Percentiles rank a stretch among this genome's conserved stretches.
phyloP scores from a whole-genome alignment of 2,888 invertebrate species.

The Lathronympha strigana region DNA sequence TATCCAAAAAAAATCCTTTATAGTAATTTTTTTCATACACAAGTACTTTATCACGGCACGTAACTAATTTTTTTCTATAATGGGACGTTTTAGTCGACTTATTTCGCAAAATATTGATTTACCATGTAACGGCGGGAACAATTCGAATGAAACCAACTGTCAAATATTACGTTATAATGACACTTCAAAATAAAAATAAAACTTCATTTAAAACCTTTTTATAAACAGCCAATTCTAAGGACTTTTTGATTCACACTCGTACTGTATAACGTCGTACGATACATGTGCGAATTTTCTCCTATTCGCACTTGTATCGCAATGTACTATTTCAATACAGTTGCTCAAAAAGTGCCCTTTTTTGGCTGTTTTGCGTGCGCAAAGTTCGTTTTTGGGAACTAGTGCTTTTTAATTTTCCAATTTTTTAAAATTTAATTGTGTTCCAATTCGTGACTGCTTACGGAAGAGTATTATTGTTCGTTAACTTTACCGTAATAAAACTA shows the following conservation, averaged over 20 bases:
- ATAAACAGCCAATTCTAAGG: constrained; percentile 7
- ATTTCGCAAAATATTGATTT: constrained; percentile 1
- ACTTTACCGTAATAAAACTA: no score
- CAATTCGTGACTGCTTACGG: no score
- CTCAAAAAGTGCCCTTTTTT: no score
- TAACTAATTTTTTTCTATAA: not conserved
- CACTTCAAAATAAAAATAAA: constrained; percentile 1
- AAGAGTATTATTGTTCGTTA: no score
- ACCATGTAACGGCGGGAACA: constrained; percentile 1
- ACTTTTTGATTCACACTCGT: not conserved
- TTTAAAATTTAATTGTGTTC: no score
- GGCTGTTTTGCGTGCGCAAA: no score
- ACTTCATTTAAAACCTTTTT: not conserved
- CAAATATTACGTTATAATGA: constrained; percentile 8
- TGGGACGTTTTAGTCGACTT: not conserved
- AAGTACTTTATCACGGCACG: constrained; percentile 41
- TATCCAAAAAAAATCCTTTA: constrained; percentile 29
- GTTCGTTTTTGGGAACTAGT: no score
- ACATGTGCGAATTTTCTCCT: no score
- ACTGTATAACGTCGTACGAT: no score
- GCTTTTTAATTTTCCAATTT: no score
- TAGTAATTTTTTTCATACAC: constrained; percentile 37
- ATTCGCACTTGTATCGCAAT: no score
- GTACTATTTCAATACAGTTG: no score
- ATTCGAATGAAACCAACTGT: constrained; percentile 6